Conservation (phyloP, 2,888 invertebrate genomes). For the Eupithecia subfuscata region DNA sequence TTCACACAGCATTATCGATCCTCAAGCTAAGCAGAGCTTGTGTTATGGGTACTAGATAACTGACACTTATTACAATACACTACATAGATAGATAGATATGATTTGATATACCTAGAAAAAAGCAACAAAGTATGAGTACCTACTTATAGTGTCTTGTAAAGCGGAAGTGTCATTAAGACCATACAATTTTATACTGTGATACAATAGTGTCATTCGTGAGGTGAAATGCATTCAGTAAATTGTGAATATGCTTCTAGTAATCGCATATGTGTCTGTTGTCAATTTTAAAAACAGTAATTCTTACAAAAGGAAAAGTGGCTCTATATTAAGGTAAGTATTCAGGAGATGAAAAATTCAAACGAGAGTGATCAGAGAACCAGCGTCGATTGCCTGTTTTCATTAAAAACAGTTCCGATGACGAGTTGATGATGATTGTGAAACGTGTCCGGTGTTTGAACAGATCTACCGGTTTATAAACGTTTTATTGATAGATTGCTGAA, state of each 20-base stretch:
- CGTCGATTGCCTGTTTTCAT: slow-evolving; percentile 14
- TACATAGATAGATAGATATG: too few species aligned
- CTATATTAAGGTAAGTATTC: not conserved
- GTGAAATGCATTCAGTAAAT: not conserved
- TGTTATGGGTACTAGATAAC: too few species aligned
- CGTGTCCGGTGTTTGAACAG: slow-evolving; percentile 32
- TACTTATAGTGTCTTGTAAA: not conserved
- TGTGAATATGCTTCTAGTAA: not conserved
- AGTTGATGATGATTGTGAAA: slow-evolving; percentile 30
- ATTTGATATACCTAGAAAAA: too few species aligned
- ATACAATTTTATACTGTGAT: too few species aligned
- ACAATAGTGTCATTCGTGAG: not conserved
- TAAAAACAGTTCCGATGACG: slow-evolving; percentile 12
- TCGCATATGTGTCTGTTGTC: not conserved
- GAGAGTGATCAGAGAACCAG: not conserved
- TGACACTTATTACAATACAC: too few species aligned
- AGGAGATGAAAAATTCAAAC: not conserved
- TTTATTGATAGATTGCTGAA: slow-evolving; percentile 27
- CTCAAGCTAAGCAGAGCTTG: too few species aligned
- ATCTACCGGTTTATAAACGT: slow-evolving; percentile 18
- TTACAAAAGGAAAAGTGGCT: not conserved
- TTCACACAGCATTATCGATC: too few species aligned
- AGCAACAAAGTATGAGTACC: too few species aligned
- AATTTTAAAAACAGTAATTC: not conserved
- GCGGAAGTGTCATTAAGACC: not conserved